These are phyloP conservation scores for Chrosomus eos DNA, from an alignment of 2,797 vertebrate genomes.

Conservation along the genomic window DNA sequence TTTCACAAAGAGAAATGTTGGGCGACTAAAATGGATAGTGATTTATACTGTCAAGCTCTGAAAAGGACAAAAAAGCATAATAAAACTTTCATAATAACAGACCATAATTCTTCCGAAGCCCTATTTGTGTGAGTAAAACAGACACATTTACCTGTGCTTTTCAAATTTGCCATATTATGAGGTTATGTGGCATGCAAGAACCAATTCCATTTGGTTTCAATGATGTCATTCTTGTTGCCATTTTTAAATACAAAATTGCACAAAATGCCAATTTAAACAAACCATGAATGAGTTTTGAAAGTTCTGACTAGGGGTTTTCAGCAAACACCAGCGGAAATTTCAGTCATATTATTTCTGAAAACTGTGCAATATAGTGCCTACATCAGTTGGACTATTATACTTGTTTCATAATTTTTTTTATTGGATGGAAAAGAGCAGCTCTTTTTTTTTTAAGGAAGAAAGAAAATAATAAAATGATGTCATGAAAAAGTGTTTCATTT, in stretches of 20 bases:
- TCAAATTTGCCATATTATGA: not conserved
- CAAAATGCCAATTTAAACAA: not conserved
- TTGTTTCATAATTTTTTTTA: not conserved
- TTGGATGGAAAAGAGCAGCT: not conserved
- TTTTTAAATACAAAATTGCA: slow-evolving; percentile 1
- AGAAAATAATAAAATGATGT: not conserved
- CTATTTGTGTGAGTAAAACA: not conserved
- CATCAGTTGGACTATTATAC: not conserved
- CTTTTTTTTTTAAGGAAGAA: not conserved
- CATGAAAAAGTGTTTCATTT: slow-evolving; percentile 13
- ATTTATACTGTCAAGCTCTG: not conserved
- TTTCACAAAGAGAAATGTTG: not conserved
- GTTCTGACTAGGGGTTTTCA: not conserved
- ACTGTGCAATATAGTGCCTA: not conserved
- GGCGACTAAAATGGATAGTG: not conserved
- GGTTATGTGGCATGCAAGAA: not conserved
- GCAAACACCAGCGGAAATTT: not conserved
- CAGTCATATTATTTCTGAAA: not conserved
- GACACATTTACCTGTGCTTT: not conserved
- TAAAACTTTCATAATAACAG: not conserved
- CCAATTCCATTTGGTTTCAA: not conserved
- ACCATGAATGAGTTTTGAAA: not conserved
- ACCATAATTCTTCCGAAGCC: not conserved
- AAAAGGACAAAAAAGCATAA: not conserved
- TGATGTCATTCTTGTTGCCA: not conserved